Evolutionary conservation across 2,888 invertebrate genomes (phyloP).

Genomic region (Noctua janthina): DNA sequence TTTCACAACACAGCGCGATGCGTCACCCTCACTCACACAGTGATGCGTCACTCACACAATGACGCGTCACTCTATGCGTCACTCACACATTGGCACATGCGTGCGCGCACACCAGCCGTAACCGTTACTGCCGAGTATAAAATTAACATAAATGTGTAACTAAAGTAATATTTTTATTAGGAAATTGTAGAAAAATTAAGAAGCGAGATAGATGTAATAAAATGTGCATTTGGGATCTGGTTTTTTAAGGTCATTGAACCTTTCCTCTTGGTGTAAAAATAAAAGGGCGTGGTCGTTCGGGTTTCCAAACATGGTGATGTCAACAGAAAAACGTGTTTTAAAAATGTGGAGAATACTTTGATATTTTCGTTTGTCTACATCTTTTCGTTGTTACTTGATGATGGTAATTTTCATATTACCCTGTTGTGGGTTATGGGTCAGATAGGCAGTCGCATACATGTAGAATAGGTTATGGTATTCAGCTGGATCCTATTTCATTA

Average conservation of each 20-base stretch:
- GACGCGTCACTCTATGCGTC: constrained; percentile 39
- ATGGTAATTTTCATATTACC: background rate
- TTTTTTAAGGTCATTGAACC: constrained; percentile 31
- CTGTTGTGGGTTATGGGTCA: background rate
- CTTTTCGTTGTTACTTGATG: background rate
- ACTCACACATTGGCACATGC: constrained; percentile 49
- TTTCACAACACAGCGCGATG: constrained; percentile 73
- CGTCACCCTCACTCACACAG: constrained; percentile 67
- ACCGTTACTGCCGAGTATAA: constrained; percentile 60
- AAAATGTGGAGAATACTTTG: background rate
- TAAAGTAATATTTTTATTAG: constrained; percentile 22
- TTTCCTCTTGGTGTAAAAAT: constrained; percentile 11
- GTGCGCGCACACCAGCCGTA: constrained; percentile 51
- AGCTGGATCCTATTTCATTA: background rate
- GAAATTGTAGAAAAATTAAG: constrained; percentile 46
- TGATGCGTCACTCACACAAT: constrained; percentile 50
- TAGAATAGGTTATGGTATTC: background rate
- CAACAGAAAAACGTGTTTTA: constrained; percentile 1
- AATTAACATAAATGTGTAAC: constrained; percentile 59
- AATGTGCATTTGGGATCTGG: background rate
- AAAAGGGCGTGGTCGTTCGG: background rate
- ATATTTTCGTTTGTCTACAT: background rate
- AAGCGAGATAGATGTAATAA: background rate
- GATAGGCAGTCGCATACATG: background rate
- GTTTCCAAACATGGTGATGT: background rate